Percentiles rank a stretch among this genome's conserved stretches.
phyloP scores from a whole-genome alignment of 2,113 vertebrate species.

The Marmota monax region DNA sequence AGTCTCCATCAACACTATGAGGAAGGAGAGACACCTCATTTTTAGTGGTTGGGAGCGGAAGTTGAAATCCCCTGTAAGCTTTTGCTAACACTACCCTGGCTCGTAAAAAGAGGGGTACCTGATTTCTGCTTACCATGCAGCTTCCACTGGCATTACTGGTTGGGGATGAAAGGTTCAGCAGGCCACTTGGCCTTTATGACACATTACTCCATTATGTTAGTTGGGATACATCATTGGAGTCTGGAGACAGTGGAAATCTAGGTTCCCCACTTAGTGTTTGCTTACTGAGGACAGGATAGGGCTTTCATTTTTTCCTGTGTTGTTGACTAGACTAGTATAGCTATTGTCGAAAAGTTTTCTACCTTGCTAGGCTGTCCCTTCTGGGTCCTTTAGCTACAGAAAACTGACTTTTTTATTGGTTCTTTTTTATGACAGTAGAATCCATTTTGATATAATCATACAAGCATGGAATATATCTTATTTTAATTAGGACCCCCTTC shows the following conservation, averaged over 20 bases:
- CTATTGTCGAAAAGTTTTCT: conserved; percentile 42
- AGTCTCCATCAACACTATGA: background rate
- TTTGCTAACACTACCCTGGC: background rate
- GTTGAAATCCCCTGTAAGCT: background rate
- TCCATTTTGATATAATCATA: no score
- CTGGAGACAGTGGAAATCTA: background rate
- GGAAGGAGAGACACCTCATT: background rate
- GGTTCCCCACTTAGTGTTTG: conserved; percentile 24
- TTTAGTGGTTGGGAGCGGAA: background rate
- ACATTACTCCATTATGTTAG: background rate
- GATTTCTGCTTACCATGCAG: background rate
- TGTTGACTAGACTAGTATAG: background rate
- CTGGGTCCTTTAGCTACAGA: background rate
- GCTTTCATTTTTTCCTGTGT: conserved; percentile 1
- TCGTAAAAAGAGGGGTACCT: background rate
- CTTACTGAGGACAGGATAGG: background rate
- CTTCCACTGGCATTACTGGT: background rate
- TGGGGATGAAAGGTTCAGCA: background rate
- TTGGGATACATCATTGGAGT: background rate
- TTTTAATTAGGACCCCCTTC: no score
- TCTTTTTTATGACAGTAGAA: no score
- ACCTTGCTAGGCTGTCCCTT: conserved; percentile 26
- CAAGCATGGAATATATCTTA: no score
- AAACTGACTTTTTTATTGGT: background rate
- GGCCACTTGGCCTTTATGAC: background rate